Base-by-base conservation (phyloP, 1,140 invertebrate genomes). In the Drosophila sucinea region DNA sequence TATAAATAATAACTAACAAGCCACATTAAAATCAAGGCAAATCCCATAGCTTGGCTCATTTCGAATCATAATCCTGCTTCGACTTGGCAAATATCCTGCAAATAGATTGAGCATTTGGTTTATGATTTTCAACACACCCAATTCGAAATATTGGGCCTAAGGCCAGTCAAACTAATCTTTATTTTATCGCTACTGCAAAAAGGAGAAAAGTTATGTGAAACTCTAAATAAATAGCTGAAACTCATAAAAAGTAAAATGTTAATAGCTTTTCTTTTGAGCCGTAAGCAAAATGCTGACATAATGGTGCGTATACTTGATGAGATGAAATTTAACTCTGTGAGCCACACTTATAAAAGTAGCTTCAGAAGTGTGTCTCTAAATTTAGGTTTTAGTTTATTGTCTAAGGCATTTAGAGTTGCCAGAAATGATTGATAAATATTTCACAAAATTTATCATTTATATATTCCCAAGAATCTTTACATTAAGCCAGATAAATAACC, bases 111-210 rank as follows among this genome's bases (percentile, higher is more conserved):
- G 51, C 27, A 55, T 3, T 58, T 10, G 30, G 27, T 32, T n/a
- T n/a, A n/a, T n/a, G n/a, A n/a, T n/a, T n/a, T n/a, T 29, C 29
- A n/a, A 29, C 29, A 32, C 29, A 11, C 54, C 54, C 54, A 17
- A 32, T 29, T 56, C 11, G 30, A 32, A 30, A 58, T 25, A 11
- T 41, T 35, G 35, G 23, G 56, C 56, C 23, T 38, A n/a, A 41
- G 65, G 73, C 58, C 54, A 76, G 58, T 54, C 58, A 77, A 77
- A 77, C 73, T 70, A 72, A 77, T 62, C 67, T 77, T 84, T 70
- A 77, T 61, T 38, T 65, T 44, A 17, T 32, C 23, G 40, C 25
- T 51, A 27, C 23, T 27, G 27, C 44, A 68, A 29, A 17, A 35
- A 10, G 56, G 4, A n/a, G 25, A 25, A 23, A n/a, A 38, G 35